Evolutionary conservation across 2,888 invertebrate species (phyloP).

Genomic region (Celastrina argiolus): DNA sequence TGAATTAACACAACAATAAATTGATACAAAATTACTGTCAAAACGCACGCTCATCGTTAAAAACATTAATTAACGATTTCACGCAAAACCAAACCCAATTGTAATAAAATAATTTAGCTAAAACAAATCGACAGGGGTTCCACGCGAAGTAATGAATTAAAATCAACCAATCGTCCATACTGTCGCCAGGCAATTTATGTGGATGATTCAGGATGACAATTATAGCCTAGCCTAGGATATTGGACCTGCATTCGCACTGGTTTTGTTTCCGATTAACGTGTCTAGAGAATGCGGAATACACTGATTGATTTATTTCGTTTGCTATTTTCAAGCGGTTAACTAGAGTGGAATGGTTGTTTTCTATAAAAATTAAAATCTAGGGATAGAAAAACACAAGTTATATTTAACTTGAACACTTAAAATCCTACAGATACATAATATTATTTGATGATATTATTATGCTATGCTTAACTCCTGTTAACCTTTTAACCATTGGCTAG

Average conservation of each 20-base stretch:
- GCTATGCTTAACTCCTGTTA: no score
- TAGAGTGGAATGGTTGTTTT: neutral
- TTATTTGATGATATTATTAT: no score
- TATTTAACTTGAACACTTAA: no score
- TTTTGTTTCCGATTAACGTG: slow-evolving; percentile 17
- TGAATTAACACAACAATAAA: neutral
- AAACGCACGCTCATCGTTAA: slow-evolving; percentile 23
- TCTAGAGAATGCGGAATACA: slow-evolving; percentile 17
- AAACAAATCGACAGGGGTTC: slow-evolving; percentile 50
- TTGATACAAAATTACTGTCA: slow-evolving; percentile 26
- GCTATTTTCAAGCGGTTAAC: neutral
- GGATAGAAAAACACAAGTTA: no score
- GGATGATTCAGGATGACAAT: slow-evolving; percentile 65
- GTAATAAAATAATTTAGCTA: slow-evolving; percentile 57
- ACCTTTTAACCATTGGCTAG: no score
- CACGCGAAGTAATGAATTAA: slow-evolving; percentile 55
- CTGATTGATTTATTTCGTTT: slow-evolving; percentile 1
- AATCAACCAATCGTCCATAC: slow-evolving; percentile 54
- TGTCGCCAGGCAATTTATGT: slow-evolving; percentile 64
- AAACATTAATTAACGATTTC: slow-evolving; percentile 35
- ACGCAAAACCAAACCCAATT: slow-evolving; percentile 37
- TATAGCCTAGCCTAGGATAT: slow-evolving; percentile 24
- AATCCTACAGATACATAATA: no score
- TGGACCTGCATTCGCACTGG: slow-evolving; percentile 16
- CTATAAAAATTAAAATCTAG: no score